Conservation (phyloP, 2,113 vertebrate species). For the Potamarius usumacintae region DNA sequence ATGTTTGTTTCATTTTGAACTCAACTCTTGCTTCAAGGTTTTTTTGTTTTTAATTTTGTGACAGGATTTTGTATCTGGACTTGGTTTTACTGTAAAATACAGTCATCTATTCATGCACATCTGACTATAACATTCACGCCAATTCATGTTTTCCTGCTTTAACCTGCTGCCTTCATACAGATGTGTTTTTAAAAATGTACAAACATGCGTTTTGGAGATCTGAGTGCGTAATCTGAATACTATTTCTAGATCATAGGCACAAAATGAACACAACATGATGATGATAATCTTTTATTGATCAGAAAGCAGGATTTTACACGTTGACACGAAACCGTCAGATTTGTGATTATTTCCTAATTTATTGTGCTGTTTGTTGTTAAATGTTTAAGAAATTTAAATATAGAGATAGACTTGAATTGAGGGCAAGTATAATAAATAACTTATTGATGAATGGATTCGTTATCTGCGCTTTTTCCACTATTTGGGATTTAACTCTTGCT, state of each 20-base stretch:
- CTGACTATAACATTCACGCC: not conserved
- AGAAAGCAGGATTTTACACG: not conserved
- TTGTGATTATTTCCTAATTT: constrained; percentile 38
- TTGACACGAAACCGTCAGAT: not conserved
- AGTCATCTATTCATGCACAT: not conserved
- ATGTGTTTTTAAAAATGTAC: not conserved
- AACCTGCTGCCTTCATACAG: constrained; percentile 1
- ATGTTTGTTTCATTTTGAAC: constrained; percentile 30
- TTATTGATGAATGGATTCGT: constrained; percentile 26
- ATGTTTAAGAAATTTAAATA: constrained; percentile 21
- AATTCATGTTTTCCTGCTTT: not conserved
- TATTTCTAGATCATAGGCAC: not conserved
- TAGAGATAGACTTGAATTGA: constrained; percentile 31
- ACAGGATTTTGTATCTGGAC: not conserved
- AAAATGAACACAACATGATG: not conserved
- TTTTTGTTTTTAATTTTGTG: not conserved
- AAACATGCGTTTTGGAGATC: not conserved
- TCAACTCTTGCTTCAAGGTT: constrained; percentile 19
- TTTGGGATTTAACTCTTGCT: not conserved
- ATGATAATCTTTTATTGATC: not conserved
- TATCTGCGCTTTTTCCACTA: not conserved
- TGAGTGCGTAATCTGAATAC: not conserved
- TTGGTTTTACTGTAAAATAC: constrained; percentile 6
- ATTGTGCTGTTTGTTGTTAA: constrained; percentile 41
- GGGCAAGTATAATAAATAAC: constrained; percentile 28